A percentile compares a stretch with the other conserved stretches of the same genome.
phyloP scores from a whole-genome alignment of 2,888 invertebrate genomes.

The Tromatobia lineatoria region DNA sequence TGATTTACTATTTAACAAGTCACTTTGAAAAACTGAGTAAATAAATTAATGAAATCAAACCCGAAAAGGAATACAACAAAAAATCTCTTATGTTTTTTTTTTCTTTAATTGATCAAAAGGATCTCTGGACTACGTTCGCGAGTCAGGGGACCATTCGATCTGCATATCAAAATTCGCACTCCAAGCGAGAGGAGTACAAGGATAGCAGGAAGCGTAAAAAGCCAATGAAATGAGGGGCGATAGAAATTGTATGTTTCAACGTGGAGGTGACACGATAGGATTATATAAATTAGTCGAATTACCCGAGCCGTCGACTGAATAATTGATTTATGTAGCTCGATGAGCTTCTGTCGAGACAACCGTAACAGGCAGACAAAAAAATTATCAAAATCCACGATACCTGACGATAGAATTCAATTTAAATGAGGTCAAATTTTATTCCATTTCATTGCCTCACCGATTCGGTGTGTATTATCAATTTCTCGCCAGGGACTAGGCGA shows the following conservation, averaged over 20 bases:
- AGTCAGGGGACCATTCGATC: slow-evolving; percentile 11
- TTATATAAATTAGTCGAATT: slow-evolving; percentile 48
- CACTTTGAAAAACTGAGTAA: neutral
- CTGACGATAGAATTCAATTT: slow-evolving; percentile 26
- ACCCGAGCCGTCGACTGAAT: slow-evolving; percentile 33
- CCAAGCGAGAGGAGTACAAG: neutral
- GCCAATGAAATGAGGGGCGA: neutral
- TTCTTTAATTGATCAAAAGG: slow-evolving; percentile 1
- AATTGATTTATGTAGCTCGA: slow-evolving; percentile 48
- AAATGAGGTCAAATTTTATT: slow-evolving; percentile 38
- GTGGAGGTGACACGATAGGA: slow-evolving; percentile 31
- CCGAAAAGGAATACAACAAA: neutral
- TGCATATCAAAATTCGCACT: slow-evolving; percentile 46
- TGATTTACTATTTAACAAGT: neutral
- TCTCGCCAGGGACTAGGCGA: slow-evolving; percentile 4
- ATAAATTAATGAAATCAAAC: neutral
- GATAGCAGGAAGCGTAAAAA: neutral
- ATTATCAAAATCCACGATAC: slow-evolving; percentile 8
- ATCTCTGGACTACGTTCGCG: neutral
- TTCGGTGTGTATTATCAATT: slow-evolving; percentile 29
- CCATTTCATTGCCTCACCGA: neutral
- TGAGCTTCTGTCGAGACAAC: neutral
- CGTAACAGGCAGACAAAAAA: neutral
- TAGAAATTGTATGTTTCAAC: slow-evolving; percentile 21
- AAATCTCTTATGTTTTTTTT: neutral